Evolutionary conservation across 2,797 vertebrate genomes (phyloP).

Genomic region (Dryobates pubescens): DNA sequence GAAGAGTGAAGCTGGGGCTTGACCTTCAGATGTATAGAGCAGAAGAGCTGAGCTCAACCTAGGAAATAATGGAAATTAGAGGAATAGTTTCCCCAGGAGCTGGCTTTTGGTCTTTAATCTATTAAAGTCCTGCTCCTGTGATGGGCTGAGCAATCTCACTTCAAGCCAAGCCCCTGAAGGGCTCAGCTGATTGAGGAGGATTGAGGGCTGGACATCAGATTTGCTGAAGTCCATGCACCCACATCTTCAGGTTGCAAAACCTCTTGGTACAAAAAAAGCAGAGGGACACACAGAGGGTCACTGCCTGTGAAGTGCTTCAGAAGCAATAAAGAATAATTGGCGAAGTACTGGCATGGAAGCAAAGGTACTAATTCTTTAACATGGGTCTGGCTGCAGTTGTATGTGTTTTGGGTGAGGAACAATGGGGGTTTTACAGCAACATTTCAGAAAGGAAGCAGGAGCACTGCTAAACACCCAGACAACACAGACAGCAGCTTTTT

Average conservation of each 20-base stretch:
- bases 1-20: neutral
- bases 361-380: neutral
- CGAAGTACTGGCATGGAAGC: neutral
- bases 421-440: conserved; percentile 7
- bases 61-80: neutral
- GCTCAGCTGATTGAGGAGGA: neutral
- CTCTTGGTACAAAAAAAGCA: neutral
- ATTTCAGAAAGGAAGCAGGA: neutral
- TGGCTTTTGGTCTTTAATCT: neutral
- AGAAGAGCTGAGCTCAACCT: neutral
- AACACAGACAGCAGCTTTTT: neutral
- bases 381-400: neutral
- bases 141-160: neutral
- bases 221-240: fast-evolving
- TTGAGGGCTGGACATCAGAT: fast-evolving
- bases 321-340: neutral
- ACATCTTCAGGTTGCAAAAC: neutral
- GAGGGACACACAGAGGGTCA: neutral
- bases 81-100: neutral
- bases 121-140: neutral
- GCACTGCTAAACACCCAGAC: neutral
- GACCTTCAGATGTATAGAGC: neutral
- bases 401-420: neutral
- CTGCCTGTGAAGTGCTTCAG: neutral
- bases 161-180: neutral